Base-by-base conservation (phyloP, 2,888 invertebrate species). In the Sympetrum striolatum region DNA sequence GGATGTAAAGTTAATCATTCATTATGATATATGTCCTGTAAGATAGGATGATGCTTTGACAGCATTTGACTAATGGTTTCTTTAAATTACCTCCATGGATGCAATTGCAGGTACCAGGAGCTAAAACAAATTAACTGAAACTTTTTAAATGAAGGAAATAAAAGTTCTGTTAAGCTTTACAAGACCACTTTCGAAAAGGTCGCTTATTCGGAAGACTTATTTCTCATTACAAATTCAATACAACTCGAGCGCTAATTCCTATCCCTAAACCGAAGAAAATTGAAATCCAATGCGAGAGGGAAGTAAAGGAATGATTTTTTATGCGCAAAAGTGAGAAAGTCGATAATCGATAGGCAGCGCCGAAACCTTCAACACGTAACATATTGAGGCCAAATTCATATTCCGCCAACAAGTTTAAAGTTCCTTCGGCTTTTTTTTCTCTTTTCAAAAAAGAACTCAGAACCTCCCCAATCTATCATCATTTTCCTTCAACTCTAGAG, bases 401-500 rank as follows among this genome's bases (percentile, higher is more conserved):
- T 64, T 86, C 60, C 86, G 37, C 60, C 86, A 60, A 86, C 86
- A 86, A 64, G 60, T 86, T 37, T 86, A 86, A 60, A 60, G 86
- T 35, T 64, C 37, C 86, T 86, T 37, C 86, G 60, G 37, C 22
- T 37, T 82, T 82, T 86, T 60, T 35, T 64, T 22, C 37, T 12
- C 31, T 73, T 48, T 64, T 64, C 15, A 31, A 64, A 86, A 60
- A 86, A 37, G 31, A 25, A 58, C 64, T 82, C 58, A 58, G 22
- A 82, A 58, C 82, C 58, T 5, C 82, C 82, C 86, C 86, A 86
- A 86, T 86, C 86, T 86, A 86, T 86, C 86, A 86, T 86, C 86
- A 86, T 86, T 86, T 86, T 86, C 86, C 86, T 86, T 60, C 86
- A 86, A 60, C 86, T 86, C 86, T 64, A 58, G 86, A 86, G 60